Evolutionary conservation across 2,797 vertebrate genomes (phyloP), one percentile per base, ranked within the genome.

Genomic region (Myiotriccus ornatus): DNA sequence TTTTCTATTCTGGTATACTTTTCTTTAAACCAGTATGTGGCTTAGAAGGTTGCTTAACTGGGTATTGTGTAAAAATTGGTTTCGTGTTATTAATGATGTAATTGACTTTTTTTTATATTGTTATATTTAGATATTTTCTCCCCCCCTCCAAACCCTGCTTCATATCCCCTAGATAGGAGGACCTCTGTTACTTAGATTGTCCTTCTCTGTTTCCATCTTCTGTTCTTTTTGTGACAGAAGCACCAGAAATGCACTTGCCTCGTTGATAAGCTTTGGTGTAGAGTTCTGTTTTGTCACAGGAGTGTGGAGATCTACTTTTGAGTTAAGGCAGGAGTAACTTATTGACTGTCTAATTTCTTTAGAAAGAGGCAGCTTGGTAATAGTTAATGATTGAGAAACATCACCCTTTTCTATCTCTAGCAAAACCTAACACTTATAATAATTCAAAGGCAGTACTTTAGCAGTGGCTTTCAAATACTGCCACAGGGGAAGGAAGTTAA

Each of bases 401-500:
- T 41, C 14, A 59, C 28, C 5, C 46, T 91, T 82, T 82, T 80
- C 10, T 70, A 4, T 56, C 22, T 50, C 14, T 52, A 59, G 44
- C 35, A 35, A 80, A 79, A 41, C 9, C 18, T 75, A 64, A 39
- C 22, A 14, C 17, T 55, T 88, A 20, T 57, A 39, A 69, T 55
- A 55, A 44, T 70, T 77, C 7, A 41, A 30, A 17, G 37, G 28
- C 7, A 37, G 2, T 67, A 52, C 13, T 80, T 59, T 2, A 74
- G 47, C 37, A 78, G 65, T 90, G 67, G 68, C 78, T 90, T 90
- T 90, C 37, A 90, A 70, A 37, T 75, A 30, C 2, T 60, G 20
- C 43, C 73, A 46, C 34, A 59, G 18, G 22, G 55, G 14, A 92
- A 94, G 82, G 64, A 96, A 87, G 85, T 83, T 39, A 50, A 87